Percentiles rank a stretch among this genome's conserved stretches.
phyloP scores from a whole-genome alignment of 2,888 invertebrate genomes.

The Crematogaster levior region DNA sequence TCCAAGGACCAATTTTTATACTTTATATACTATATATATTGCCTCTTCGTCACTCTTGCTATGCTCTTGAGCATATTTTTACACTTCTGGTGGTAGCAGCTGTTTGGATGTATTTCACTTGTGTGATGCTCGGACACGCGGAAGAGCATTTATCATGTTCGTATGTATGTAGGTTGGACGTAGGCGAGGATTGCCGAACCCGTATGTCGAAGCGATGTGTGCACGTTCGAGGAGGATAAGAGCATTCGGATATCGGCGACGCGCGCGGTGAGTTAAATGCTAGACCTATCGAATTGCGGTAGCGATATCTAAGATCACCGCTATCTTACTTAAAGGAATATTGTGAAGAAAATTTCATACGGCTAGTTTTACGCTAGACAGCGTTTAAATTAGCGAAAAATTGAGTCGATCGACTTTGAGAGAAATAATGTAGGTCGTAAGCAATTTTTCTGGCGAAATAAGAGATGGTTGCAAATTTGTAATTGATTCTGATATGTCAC shows the following conservation, averaged over 20 bases:
- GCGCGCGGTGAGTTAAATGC: conserved; percentile 31
- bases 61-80: conserved; percentile 20
- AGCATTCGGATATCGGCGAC: conserved; percentile 59
- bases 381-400: background rate
- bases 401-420: conserved; percentile 1
- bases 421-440: background rate
- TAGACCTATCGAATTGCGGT: conserved; percentile 8
- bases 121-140: conserved; percentile 45
- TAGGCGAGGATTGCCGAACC: conserved; percentile 54
- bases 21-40: background rate
- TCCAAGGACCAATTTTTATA: background rate
- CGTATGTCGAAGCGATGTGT: conserved; percentile 66
- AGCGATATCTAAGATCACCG: background rate
- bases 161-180: conserved; percentile 57
- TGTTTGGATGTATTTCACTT: conserved; percentile 25
- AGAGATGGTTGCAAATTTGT: too few species aligned
- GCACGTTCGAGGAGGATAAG: conserved; percentile 55
- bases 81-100: background rate
- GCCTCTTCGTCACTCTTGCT: background rate
- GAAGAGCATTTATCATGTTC: conserved; percentile 41
- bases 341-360: background rate
- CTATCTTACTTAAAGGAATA: background rate
- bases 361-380: background rate
- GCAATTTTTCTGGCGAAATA: background rate
- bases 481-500: background rate